Percentiles rank a stretch among this genome's conserved stretches.
Evolutionary conservation across 2,888 invertebrate species (phyloP).

Genomic region (Prenolepis imparis): DNA sequence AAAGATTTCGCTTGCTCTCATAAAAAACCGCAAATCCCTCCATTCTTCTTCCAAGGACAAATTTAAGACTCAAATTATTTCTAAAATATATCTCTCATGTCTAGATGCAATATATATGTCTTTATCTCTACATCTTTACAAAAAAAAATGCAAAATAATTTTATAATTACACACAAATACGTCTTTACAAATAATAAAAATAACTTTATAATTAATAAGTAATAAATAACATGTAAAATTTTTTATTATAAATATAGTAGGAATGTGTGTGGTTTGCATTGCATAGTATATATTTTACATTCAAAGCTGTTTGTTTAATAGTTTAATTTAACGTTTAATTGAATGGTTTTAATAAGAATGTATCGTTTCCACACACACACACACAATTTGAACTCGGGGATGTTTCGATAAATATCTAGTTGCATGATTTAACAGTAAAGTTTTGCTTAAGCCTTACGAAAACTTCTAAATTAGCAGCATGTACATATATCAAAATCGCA

Average conservation of each 20-base stretch:
- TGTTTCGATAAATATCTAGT: slow-evolving; percentile 27
- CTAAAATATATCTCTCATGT: background rate
- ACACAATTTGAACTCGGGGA: background rate
- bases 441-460: slow-evolving; percentile 36
- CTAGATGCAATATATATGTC: background rate
- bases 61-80: slow-evolving; percentile 48
- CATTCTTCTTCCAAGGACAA: slow-evolving; percentile 27
- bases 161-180: background rate
- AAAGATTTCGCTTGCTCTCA: slow-evolving; percentile 14
- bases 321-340: background rate
- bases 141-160: background rate
- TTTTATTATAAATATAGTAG: background rate
- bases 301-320: background rate
- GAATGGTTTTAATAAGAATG: slow-evolving; percentile 15
- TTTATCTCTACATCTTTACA: background rate
- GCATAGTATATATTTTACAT: background rate
- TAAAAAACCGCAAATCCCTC: slow-evolving; percentile 22
- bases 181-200: background rate
- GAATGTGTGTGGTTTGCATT: background rate
- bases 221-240: background rate
- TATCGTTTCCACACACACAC: slow-evolving; percentile 15
- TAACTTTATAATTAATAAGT: background rate
- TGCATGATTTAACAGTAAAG: slow-evolving; percentile 27
- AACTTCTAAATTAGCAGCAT: slow-evolving; percentile 67
- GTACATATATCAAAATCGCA: slow-evolving; percentile 53